These are phyloP conservation scores for Cryptus armator DNA, from an alignment of 2,888 invertebrate genomes.

Conservation along the genomic window DNA sequence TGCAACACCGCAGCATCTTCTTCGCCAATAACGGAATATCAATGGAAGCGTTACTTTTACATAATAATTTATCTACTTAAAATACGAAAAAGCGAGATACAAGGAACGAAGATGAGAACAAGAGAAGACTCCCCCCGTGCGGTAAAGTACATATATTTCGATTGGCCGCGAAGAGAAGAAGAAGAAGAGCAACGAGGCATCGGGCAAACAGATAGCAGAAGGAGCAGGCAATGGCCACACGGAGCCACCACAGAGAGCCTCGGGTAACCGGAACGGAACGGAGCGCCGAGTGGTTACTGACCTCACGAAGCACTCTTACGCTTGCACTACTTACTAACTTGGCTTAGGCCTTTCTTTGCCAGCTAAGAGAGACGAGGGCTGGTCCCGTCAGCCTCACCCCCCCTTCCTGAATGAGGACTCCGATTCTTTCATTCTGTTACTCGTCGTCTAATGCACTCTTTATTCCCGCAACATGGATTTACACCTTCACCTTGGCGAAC, in stretches of 20 bases:
- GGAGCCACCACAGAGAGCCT: constrained; percentile 54
- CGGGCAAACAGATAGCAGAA: constrained; percentile 48
- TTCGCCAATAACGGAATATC: constrained; percentile 75
- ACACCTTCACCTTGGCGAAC: constrained; percentile 66
- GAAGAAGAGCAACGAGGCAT: constrained; percentile 48
- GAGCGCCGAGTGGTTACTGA: constrained; percentile 76
- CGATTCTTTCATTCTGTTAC: constrained; percentile 47
- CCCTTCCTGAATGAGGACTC: constrained; percentile 58
- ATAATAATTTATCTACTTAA: constrained; percentile 76
- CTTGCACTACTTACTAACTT: constrained; percentile 85
- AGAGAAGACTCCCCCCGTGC: background rate
- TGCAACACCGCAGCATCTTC: constrained; percentile 5
- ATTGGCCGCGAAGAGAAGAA: constrained; percentile 65
- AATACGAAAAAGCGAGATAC: constrained; percentile 35
- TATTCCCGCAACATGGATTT: constrained; percentile 57
- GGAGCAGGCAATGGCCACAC: constrained; percentile 55
- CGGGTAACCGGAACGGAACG: constrained; percentile 76
- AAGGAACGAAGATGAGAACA: constrained; percentile 17
- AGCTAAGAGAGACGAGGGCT: constrained; percentile 48
- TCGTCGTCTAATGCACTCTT: constrained; percentile 59
- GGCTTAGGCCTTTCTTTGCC: constrained; percentile 77
- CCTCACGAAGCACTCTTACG: constrained; percentile 83
- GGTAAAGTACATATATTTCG: constrained; percentile 47
- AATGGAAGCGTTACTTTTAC: constrained; percentile 77
- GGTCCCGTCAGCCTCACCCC: constrained; percentile 49